phyloP scores from a whole-genome alignment of 2,797 vertebrate species.

The Allobates femoralis region DNA sequence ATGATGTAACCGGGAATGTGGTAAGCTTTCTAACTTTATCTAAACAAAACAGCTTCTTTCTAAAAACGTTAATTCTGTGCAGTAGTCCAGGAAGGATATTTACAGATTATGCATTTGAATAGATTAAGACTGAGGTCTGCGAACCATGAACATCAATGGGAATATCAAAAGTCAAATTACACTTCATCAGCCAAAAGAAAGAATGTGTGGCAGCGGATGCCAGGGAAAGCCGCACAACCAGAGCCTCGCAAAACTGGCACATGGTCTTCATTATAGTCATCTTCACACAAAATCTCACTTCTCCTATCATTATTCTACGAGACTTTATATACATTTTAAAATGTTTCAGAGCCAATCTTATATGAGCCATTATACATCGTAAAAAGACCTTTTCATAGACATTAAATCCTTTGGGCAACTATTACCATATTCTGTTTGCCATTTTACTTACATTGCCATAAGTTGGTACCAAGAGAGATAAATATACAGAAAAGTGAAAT shows the following conservation, averaged over 20 bases:
- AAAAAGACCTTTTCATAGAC: no score
- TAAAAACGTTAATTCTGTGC: constrained; percentile 12
- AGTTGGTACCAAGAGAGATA: no score
- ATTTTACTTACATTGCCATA: no score
- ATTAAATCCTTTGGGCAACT: no score
- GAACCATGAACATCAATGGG: constrained; percentile 38
- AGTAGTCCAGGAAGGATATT: constrained; percentile 54
- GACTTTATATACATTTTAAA: background rate
- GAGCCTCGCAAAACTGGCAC: constrained; percentile 21
- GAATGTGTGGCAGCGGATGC: constrained; percentile 41
- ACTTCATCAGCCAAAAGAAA: constrained; percentile 33
- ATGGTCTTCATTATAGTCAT: constrained; percentile 40
- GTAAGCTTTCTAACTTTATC: constrained; percentile 30
- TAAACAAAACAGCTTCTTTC: constrained; percentile 40
- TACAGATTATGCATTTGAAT: constrained; percentile 22
- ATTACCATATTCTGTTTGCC: no score
- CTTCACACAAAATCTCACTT: background rate
- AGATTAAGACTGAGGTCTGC: constrained; percentile 47
- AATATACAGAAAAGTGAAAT: no score
- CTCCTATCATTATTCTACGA: background rate
- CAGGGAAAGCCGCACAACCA: constrained; percentile 43
- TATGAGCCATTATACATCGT: background rate
- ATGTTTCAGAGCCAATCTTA: background rate
- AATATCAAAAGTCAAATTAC: constrained; percentile 44
- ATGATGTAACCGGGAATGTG: constrained; percentile 31